Percentiles rank a stretch among this genome's conserved stretches.
These are phyloP conservation scores for Oscheius myriophilus DNA, from an alignment of 2,888 invertebrate genomes.

Conservation along the genomic window DNA sequence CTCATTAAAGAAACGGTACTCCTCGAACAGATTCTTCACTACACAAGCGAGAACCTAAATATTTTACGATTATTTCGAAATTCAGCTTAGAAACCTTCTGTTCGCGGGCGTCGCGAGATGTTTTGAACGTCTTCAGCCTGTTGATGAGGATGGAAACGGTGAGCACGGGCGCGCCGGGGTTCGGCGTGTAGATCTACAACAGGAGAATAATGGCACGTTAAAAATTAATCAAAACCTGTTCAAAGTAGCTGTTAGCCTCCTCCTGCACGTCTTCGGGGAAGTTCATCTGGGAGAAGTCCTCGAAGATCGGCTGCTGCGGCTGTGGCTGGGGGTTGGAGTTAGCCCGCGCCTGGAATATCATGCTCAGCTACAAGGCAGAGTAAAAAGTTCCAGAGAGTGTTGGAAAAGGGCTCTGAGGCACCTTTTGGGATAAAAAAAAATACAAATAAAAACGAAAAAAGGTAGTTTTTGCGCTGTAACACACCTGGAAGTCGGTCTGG, in stretches of 20 bases:
- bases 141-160: constrained; percentile 95
- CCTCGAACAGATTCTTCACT: constrained; percentile 95
- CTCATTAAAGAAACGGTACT: constrained; percentile 96
- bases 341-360: too few species aligned
- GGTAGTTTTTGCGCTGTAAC: not conserved
- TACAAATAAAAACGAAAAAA: not conserved
- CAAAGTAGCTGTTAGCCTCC: constrained; percentile 97
- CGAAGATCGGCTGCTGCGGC: constrained; percentile 2
- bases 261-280: constrained; percentile 85
- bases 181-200: constrained; percentile 41
- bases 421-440: too few species aligned
- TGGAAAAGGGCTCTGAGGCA: too few species aligned
- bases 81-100: constrained; percentile 26
- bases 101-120: constrained; percentile 86
- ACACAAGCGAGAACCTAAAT: constrained; percentile 86
- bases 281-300: constrained; percentile 37
- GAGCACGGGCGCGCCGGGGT: constrained; percentile 73
- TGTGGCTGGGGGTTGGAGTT: not conserved
- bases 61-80: not conserved
- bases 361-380: too few species aligned
- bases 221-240: constrained; percentile 78
- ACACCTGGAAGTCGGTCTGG: constrained; percentile 28
- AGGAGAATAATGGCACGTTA: not conserved
- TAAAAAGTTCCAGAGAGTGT: too few species aligned
- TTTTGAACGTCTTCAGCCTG: constrained; percentile 93